These are phyloP conservation scores for Tryphoninae sp. DNA, from an alignment of 2,888 invertebrate species.

Conservation along the genomic window DNA sequence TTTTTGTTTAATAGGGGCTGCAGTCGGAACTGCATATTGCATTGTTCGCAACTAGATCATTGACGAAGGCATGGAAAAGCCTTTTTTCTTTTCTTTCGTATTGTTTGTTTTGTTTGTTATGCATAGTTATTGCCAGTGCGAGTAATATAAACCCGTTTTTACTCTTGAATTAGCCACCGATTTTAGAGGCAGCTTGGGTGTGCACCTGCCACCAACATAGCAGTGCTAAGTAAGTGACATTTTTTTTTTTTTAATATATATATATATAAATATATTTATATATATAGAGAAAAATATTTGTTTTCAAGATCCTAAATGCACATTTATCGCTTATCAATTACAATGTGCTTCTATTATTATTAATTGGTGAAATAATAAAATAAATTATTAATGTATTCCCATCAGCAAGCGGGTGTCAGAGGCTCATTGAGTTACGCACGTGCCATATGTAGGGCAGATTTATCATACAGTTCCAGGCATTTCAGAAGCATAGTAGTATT, in stretches of 20 bases:
- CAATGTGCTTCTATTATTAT: slow-evolving; percentile 63
- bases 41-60: slow-evolving; percentile 60
- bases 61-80: slow-evolving; percentile 53
- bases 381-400: slow-evolving; percentile 74
- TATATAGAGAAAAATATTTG: slow-evolving; percentile 21
- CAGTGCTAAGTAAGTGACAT: slow-evolving; percentile 74
- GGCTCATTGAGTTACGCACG: slow-evolving; percentile 77
- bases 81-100: slow-evolving; percentile 32
- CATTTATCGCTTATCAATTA: slow-evolving; percentile 65
- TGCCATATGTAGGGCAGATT: slow-evolving; percentile 74
- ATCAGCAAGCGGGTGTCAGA: slow-evolving; percentile 79
- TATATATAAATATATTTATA: slow-evolving; percentile 14
- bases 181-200: slow-evolving; percentile 78
- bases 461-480: slow-evolving; percentile 78
- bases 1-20: slow-evolving; percentile 40
- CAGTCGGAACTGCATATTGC: slow-evolving; percentile 53
- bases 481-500: slow-evolving; percentile 72
- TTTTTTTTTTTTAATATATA: slow-evolving; percentile 60
- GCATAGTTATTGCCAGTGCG: slow-evolving; percentile 64
- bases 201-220: slow-evolving; percentile 80
- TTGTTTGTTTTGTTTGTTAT: slow-evolving; percentile 58
- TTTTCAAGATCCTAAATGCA: slow-evolving; percentile 56
- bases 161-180: slow-evolving; percentile 65
- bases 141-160: slow-evolving; percentile 65
- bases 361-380: slow-evolving; percentile 61